phyloP scores from a whole-genome alignment of 2,888 invertebrate genomes.

The Gymnosoma rotundatum region DNA sequence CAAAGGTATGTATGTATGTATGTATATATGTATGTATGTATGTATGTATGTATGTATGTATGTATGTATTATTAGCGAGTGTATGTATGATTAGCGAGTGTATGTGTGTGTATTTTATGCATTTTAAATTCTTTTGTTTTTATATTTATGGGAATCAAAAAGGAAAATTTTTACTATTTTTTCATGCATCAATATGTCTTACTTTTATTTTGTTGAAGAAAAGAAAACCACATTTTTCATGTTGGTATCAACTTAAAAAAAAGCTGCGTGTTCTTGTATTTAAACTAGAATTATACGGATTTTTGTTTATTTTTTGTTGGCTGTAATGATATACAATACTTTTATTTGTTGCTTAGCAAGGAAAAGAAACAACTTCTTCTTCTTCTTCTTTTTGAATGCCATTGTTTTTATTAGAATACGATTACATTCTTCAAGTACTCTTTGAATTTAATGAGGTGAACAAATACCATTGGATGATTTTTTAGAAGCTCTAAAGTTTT shows the following conservation, averaged over 20 bases:
- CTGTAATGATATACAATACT: not conserved
- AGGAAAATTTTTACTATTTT: constrained; percentile 48
- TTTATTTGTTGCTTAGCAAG: constrained; percentile 37
- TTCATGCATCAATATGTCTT: constrained; percentile 34
- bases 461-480: too few species aligned
- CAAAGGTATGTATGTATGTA: not conserved
- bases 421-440: too few species aligned
- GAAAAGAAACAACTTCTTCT: not conserved
- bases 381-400: not conserved
- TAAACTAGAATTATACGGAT: constrained; percentile 20
- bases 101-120: constrained; percentile 45
- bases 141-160: constrained; percentile 66
- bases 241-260: not conserved
- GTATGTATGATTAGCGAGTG: not conserved
- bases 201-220: constrained; percentile 39
- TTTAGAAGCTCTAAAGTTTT: too few species aligned
- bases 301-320: constrained; percentile 26
- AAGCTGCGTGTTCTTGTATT: constrained; percentile 39
- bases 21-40: constrained; percentile 12
- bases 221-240: constrained; percentile 31
- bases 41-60: too few species aligned
- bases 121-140: constrained; percentile 68
- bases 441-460: too few species aligned
- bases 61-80: not conserved
- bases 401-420: too few species aligned